These are phyloP conservation scores for Zophobas atratus DNA, from an alignment of 1,140 invertebrate species.

Conservation along the genomic window DNA sequence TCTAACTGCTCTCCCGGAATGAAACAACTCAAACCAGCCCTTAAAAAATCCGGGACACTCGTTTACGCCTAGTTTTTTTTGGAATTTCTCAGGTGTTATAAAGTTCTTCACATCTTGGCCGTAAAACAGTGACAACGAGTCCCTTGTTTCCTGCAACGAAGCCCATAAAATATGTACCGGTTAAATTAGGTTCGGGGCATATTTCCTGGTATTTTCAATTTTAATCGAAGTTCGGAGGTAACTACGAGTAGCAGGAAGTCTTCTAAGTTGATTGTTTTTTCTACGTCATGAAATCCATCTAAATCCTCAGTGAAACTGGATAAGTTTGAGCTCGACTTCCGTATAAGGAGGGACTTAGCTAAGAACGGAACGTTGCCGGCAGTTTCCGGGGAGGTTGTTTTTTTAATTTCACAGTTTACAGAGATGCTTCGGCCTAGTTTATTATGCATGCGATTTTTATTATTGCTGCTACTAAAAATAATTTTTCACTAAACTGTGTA, in stretches of 20 bases:
- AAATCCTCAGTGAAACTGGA: slow-evolving; percentile 36
- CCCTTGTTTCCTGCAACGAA: slow-evolving; percentile 2
- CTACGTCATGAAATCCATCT: slow-evolving; percentile 35
- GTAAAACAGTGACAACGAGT: slow-evolving; percentile 9
- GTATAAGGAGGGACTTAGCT: slow-evolving; percentile 17
- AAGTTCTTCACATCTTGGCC: not conserved
- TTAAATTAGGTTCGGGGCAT: slow-evolving; percentile 2
- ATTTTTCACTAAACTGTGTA: not conserved
- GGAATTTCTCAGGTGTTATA: slow-evolving; percentile 11
- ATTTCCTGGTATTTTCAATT: not conserved
- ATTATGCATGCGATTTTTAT: too few relatives aligned
- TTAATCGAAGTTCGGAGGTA: not conserved
- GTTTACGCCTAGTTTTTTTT: slow-evolving; percentile 1
- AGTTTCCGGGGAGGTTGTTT: not conserved
- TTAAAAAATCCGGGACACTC: not conserved
- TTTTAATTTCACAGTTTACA: not conserved
- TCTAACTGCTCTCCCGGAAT: too few relatives aligned
- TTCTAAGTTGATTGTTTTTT: slow-evolving; percentile 32
- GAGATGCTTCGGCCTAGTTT: too few relatives aligned
- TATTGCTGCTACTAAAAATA: not conserved
- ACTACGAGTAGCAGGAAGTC: not conserved
- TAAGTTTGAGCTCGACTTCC: slow-evolving; percentile 36
- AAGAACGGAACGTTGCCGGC: slow-evolving; percentile 6
- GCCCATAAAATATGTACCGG: slow-evolving; percentile 4
- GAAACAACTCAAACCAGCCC: not conserved